Base-by-base conservation (phyloP, 2,888 invertebrate species). In the Chymomyza fuscimana region DNA sequence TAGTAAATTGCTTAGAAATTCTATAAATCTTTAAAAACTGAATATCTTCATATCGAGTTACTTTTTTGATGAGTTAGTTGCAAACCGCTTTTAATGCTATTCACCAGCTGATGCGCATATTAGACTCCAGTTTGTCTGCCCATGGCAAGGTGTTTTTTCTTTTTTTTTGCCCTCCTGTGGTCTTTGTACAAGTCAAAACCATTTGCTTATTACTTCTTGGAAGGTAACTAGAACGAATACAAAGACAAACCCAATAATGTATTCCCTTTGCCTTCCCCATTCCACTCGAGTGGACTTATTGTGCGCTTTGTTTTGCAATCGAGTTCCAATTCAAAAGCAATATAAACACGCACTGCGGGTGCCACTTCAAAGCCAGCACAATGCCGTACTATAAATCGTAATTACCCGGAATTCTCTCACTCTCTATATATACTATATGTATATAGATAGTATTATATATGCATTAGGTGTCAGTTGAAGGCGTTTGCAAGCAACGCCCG, bases 291-390 rank as follows among this genome's bases (percentile, higher is more conserved):
- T 64, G 22, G 63, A 25, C 61, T 56, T 68, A 50, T 61, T 66
- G 60, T 69, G 60, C 62, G 70, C 73, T 73, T 83, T 83, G 88
- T 83, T 83, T 83, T 73, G 84, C 88, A 83, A 83, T 83, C 82
- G 88, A 88, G 68, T 79, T 77, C 77, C 87, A 85, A 85, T 85
- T 88, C 82, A 82, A 88, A 82, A 77, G 83, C 88, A 88, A 88
- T 85, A 78, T 85, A 85, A 85, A 85, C 87, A 85, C 67, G 80
- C 84, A 69, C 84, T 79, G 87, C 84, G 86, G 84, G 84, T 77
- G 82, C 77, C 87, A 77, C 88, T 88, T 85, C 78, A 82, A 22
- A 56, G 40, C 29, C 15, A 65, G 50, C 10, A 25, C 16, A 50
- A 63, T 19, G 50, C 16, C 25, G 22, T 63, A 19, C 58, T 63